Evolutionary conservation across 2,797 vertebrate species (phyloP).

Genomic region (Microcaecilia unicolor): DNA sequence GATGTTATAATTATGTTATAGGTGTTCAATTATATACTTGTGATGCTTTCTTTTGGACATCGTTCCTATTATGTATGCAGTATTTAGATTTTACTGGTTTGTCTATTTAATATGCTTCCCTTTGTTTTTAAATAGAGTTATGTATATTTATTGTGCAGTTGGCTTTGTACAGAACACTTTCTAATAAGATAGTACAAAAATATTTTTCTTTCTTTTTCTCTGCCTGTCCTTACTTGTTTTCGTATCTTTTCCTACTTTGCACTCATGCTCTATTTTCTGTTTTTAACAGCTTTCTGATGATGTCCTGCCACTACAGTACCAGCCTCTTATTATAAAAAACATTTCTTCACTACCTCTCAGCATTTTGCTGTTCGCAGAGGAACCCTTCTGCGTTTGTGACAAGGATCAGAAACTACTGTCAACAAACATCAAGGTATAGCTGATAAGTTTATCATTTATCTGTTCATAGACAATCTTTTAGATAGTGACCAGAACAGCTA

Average conservation of each 20-base stretch:
- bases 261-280: constrained; percentile 3
- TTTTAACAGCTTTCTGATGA: constrained; percentile 48
- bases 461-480: too few species aligned
- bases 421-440: constrained; percentile 21
- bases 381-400: constrained; percentile 65
- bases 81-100: too few species aligned
- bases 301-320: constrained; percentile 41
- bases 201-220: not conserved
- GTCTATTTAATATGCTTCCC: too few species aligned
- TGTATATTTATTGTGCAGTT: too few species aligned
- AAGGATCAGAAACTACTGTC: constrained; percentile 4
- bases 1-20: too few species aligned
- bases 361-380: constrained; percentile 43
- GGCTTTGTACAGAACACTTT: too few species aligned
- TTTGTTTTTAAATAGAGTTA: too few species aligned
- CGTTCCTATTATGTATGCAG: not conserved
- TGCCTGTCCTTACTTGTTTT: not conserved
- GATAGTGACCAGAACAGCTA: too few species aligned
- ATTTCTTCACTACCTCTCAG: constrained; percentile 58
- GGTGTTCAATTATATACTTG: too few species aligned
- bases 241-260: not conserved
- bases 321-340: constrained; percentile 68
- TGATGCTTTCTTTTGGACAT: not conserved
- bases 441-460: too few species aligned
- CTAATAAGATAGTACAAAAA: too few species aligned